These are phyloP conservation scores for Albula goreensis DNA, from an alignment of 2,113 vertebrate species.

Conservation along the genomic window DNA sequence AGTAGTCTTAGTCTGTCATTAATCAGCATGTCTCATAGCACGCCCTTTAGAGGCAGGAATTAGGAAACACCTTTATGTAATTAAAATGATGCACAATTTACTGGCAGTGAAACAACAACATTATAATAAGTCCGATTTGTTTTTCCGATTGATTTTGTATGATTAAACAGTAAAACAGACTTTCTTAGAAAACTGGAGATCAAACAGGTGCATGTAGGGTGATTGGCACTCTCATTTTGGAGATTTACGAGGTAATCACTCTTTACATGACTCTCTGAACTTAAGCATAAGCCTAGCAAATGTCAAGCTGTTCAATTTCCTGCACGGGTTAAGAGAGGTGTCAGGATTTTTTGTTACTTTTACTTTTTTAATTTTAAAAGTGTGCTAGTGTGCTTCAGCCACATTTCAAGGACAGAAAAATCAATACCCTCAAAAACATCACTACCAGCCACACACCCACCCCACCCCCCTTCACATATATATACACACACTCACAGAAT, in stretches of 20 bases:
- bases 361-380: not conserved
- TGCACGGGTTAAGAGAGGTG: slow-evolving; percentile 16
- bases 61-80: not conserved
- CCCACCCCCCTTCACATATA: not conserved
- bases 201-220: slow-evolving; percentile 17
- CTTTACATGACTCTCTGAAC: slow-evolving; percentile 10
- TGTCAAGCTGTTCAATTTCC: slow-evolving; percentile 43
- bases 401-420: slow-evolving; percentile 10
- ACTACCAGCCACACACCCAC: not conserved
- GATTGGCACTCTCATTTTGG: slow-evolving; percentile 5
- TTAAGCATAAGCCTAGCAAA: slow-evolving; percentile 6
- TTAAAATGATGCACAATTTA: not conserved
- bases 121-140: not conserved
- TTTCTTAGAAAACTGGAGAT: not conserved
- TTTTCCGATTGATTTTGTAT: not conserved
- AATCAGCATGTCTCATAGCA: not conserved
- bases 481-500: not conserved
- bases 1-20: not conserved
- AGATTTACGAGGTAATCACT: slow-evolving; percentile 24
- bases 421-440: not conserved
- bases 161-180: not conserved
- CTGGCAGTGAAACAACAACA: not conserved
- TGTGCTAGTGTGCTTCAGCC: not conserved
- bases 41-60: not conserved
- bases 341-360: not conserved